Base-by-base conservation (phyloP, 2,797 vertebrate genomes). In the Phrynocephalus guinanensis region DNA sequence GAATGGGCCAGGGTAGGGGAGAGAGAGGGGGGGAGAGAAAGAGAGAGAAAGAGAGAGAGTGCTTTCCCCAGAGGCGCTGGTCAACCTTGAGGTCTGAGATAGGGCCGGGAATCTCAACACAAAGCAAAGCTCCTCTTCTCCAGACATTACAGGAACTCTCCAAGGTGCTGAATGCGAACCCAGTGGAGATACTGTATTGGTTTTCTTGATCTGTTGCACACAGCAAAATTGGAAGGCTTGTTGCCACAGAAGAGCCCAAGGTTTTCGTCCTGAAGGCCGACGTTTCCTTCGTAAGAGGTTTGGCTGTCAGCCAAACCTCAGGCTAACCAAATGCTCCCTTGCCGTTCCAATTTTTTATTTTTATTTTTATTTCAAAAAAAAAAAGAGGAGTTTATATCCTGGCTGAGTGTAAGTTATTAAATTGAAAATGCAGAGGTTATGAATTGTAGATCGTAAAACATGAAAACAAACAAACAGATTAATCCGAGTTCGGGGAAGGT, bases 401-500 rank as follows among this genome's bases (percentile, higher is more conserved):
- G 24, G 10, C 33, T 26, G 66, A 63, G 52, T 66, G 30, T 84
- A 56, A 66, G 76, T 76, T 76, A 76, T 84, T 84, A 76, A 84
- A 84, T 48, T 76, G 72, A 56, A 76, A 44, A 84, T 76, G 63
- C 56, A 28, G 7, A 66, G 13, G 44, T 75, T 84, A 84, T 76
- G 52, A 76, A 76, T 66, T 44, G 83, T 15, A 75, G 26, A 84
- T 84, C 26, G 30, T 48, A 48, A 71, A 33, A 83, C 1, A 22
- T 18, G 72, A 84, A 83, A 75, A 76, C 72, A 84, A 76, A 76
- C 72, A 84, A 76, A 33, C 72, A 38, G 28, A 48, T 84, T n/a
- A 63, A 44, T 44, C 83, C 18, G 83, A 66, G 16, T 13, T 11
- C 10, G 22, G 72, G 56, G 73, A 83, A 76, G 22, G 52, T 26